Evolutionary conservation across 2,888 invertebrate genomes (phyloP).

Genomic region (Margaritifera margaritifera): DNA sequence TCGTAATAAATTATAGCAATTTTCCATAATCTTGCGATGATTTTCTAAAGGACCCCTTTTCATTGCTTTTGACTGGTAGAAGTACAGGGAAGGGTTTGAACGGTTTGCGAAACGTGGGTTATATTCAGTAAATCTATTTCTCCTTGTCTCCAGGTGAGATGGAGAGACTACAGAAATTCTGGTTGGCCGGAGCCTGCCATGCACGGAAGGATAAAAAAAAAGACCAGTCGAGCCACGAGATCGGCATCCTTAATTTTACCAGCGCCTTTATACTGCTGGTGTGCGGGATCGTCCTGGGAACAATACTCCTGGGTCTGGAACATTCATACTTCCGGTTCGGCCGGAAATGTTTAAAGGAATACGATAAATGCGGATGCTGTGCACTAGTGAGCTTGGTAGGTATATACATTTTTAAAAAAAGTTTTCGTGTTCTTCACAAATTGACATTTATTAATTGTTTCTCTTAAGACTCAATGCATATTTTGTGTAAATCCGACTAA

Average conservation of each 20-base stretch:
- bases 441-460: too few relatives aligned
- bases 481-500: too few relatives aligned
- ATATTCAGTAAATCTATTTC: background rate
- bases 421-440: too few relatives aligned
- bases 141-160: constrained; percentile 81
- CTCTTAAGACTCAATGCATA: too few relatives aligned
- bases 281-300: constrained; percentile 93
- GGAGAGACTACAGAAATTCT: constrained; percentile 90
- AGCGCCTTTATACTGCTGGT: constrained; percentile 96
- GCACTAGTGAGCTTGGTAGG: constrained; percentile 94
- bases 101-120: too few relatives aligned
- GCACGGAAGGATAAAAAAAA: constrained; percentile 81
- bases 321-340: constrained; percentile 93
- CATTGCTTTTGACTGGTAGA: background rate
- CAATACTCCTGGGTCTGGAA: constrained; percentile 89
- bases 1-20: too few relatives aligned
- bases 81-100: too few relatives aligned
- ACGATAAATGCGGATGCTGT: constrained; percentile 90
- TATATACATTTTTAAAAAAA: constrained; percentile 53
- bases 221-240: constrained; percentile 79
- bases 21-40: background rate
- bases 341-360: constrained; percentile 62
- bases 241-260: constrained; percentile 86
- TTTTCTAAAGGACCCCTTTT: background rate
- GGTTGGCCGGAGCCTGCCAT: constrained; percentile 98